Percentiles rank a stretch among this genome's conserved stretches.
Conservation (phyloP, 2,888 invertebrate species). For the Acronicta leporina region DNA sequence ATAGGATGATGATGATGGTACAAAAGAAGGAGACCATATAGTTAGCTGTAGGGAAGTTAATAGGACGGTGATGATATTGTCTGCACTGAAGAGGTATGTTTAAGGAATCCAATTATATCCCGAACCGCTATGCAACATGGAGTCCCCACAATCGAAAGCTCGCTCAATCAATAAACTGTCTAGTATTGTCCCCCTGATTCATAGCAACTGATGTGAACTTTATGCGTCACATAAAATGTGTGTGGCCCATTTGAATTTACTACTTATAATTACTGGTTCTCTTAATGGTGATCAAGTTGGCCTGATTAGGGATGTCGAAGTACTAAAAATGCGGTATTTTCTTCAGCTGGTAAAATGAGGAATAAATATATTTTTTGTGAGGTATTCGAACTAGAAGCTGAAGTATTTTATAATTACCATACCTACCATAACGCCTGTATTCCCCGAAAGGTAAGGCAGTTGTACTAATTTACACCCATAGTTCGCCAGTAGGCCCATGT, state of each 20-base stretch:
- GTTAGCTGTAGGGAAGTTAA: no score
- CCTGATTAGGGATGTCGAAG: slow-evolving; percentile 22
- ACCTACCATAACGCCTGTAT: no score
- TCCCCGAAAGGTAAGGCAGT: no score
- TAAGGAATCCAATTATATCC: slow-evolving; percentile 12
- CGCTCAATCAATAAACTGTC: slow-evolving; percentile 79
- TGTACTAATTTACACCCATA: no score
- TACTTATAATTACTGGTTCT: slow-evolving; percentile 49
- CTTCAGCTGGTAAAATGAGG: neutral
- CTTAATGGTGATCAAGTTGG: slow-evolving; percentile 11
- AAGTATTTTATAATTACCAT: no score
- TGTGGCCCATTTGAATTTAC: slow-evolving; percentile 64
- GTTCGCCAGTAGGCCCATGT: no score
- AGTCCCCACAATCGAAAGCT: slow-evolving; percentile 54
- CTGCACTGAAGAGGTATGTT: neutral
- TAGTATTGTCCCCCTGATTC: slow-evolving; percentile 75
- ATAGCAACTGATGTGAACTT: slow-evolving; percentile 58
- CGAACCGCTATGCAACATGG: slow-evolving; percentile 36
- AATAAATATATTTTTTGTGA: no score
- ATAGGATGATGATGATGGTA: no score
- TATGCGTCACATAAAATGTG: slow-evolving; percentile 59
- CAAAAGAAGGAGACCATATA: no score
- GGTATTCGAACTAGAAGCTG: no score
- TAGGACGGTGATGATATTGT: no score
- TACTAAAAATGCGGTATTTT: no score